phyloP scores from a whole-genome alignment of 2,113 vertebrate genomes.

The Panthera tigris region DNA sequence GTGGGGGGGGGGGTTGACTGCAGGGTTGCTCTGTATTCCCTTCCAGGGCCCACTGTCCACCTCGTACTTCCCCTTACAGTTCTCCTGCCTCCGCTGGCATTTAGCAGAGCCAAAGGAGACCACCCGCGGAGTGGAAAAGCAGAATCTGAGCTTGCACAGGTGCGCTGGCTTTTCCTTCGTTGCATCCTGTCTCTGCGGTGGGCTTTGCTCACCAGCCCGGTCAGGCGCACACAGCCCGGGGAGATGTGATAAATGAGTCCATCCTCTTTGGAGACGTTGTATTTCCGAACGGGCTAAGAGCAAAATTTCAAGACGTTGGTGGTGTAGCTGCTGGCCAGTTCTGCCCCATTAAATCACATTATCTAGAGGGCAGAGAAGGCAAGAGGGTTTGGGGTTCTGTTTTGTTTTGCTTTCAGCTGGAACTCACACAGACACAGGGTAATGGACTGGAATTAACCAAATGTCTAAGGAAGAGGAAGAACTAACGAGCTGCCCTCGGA shows the following conservation, averaged over 20 bases:
- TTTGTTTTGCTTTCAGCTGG: neutral
- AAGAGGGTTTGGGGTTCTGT: neutral
- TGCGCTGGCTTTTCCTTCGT: neutral
- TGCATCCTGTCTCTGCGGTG: neutral
- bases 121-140: neutral
- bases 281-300: slow-evolving; percentile 57
- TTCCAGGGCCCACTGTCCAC: neutral
- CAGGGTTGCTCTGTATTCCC: neutral
- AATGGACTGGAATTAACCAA: slow-evolving; percentile 22
- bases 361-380: slow-evolving; percentile 32
- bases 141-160: neutral
- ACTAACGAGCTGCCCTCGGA: neutral
- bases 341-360: slow-evolving; percentile 57
- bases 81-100: neutral
- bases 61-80: neutral
- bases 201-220: neutral
- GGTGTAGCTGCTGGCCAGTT: slow-evolving; percentile 13
- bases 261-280: slow-evolving; percentile 15
- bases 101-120: neutral
- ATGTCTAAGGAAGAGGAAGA: neutral
- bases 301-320: slow-evolving; percentile 44
- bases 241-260: slow-evolving; percentile 56
- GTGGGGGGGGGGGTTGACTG: neutral
- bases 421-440: neutral
- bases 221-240: neutral